Percentiles rank a stretch among this genome's conserved stretches.
Evolutionary conservation across 2,888 invertebrate genomes (phyloP).

Genomic region (Ectemnius cavifrons): DNA sequence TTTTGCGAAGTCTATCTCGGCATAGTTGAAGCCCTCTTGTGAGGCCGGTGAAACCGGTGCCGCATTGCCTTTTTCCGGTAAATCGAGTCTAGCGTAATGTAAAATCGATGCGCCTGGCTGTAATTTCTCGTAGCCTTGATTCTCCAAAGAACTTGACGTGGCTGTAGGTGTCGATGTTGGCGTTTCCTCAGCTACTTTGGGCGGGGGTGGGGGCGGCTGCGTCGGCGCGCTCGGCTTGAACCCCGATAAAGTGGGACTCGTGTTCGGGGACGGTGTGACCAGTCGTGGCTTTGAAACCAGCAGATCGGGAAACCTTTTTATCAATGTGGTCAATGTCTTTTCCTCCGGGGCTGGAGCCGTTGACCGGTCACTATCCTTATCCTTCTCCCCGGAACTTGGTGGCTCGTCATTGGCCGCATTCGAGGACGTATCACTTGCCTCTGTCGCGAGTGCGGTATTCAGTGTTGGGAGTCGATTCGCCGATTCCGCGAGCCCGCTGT

Average conservation of each 20-base stretch:
- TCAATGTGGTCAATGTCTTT: slow-evolving; percentile 63
- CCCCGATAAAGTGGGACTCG: slow-evolving; percentile 60
- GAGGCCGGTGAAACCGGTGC: slow-evolving; percentile 76
- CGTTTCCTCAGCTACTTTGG: slow-evolving; percentile 69
- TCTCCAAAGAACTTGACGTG: slow-evolving; percentile 78
- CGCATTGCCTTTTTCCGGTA: slow-evolving; percentile 77
- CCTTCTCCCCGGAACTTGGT: slow-evolving; percentile 43
- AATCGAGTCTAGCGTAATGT: slow-evolving; percentile 84
- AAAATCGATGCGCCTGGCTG: slow-evolving; percentile 76
- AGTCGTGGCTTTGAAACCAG: slow-evolving; percentile 67
- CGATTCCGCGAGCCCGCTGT: slow-evolving; percentile 61
- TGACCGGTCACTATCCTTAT: slow-evolving; percentile 28
- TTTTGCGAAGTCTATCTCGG: slow-evolving; percentile 89
- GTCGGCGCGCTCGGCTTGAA: slow-evolving; percentile 53
- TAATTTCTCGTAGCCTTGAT: slow-evolving; percentile 76
- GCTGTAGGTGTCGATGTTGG: slow-evolving; percentile 71
- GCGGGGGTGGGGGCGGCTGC: slow-evolving; percentile 64
- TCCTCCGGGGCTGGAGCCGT: slow-evolving; percentile 48
- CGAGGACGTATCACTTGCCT: slow-evolving; percentile 30
- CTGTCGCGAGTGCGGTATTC: slow-evolving; percentile 68
- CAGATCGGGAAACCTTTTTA: slow-evolving; percentile 69
- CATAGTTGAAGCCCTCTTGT: slow-evolving; percentile 82
- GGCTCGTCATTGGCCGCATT: slow-evolving; percentile 49
- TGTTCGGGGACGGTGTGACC: slow-evolving; percentile 68
- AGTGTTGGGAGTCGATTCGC: slow-evolving; percentile 58